Evolutionary conservation across 2,888 invertebrate genomes (phyloP).

Genomic region (Pristionchus maxplancki): DNA sequence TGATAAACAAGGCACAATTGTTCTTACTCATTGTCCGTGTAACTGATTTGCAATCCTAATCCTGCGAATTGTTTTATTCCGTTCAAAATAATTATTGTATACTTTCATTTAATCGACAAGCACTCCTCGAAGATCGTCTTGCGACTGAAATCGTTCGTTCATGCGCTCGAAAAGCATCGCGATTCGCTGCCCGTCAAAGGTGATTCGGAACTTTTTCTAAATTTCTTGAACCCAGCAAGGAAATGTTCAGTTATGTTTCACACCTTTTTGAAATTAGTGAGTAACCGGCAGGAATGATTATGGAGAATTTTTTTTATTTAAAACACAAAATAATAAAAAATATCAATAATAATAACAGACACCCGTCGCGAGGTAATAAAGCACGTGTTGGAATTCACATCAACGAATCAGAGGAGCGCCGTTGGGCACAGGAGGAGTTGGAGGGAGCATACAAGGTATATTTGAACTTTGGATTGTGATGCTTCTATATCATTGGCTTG

Average conservation of each 20-base stretch:
- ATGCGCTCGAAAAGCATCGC: constrained; percentile 58
- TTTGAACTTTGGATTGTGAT: background rate
- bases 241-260: too few species aligned
- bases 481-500: background rate
- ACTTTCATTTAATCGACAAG: constrained; percentile 58
- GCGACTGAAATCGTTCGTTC: constrained; percentile 57
- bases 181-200: constrained; percentile 60
- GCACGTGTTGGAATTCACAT: constrained; percentile 61
- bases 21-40: too few species aligned
- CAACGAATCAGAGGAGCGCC: constrained; percentile 54
- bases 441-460: constrained; percentile 45
- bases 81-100: too few species aligned
- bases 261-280: too few species aligned
- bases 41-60: too few species aligned
- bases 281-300: too few species aligned
- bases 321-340: too few species aligned
- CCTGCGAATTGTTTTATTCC: too few species aligned
- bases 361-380: constrained; percentile 61
- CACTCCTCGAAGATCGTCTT: constrained; percentile 61
- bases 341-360: too few species aligned
- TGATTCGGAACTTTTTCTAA: background rate
- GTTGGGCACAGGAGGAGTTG: constrained; percentile 14
- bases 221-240: background rate
- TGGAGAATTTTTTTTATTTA: too few species aligned
- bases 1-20: too few species aligned